A percentile compares a stretch with the other conserved stretches of the same genome.
Conservation (phyloP, 2,113 vertebrate genomes). For the Scalopus aquaticus region DNA sequence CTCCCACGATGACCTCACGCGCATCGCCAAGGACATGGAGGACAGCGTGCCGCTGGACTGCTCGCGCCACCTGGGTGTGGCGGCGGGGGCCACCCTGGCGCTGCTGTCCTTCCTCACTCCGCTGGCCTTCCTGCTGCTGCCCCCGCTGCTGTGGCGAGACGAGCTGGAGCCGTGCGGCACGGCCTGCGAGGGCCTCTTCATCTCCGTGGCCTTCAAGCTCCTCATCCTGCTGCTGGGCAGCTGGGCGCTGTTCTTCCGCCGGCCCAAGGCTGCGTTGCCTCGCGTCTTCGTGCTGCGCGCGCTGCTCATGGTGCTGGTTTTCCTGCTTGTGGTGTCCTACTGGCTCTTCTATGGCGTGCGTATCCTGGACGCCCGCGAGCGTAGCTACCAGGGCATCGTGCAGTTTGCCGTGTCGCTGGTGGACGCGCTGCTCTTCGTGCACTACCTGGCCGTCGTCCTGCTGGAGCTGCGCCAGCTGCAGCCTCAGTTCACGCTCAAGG, state of each 20-base stretch:
- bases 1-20: slow-evolving; percentile 95
- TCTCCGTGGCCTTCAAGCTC: slow-evolving; percentile 96
- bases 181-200: slow-evolving; percentile 94
- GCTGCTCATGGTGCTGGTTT: slow-evolving; percentile 93
- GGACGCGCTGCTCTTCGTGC: slow-evolving; percentile 94
- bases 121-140: slow-evolving; percentile 93
- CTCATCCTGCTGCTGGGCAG: slow-evolving; percentile 94
- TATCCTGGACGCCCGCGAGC: slow-evolving; percentile 89
- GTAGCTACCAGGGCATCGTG: slow-evolving; percentile 92
- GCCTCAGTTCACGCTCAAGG: slow-evolving; percentile 95
- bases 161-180: slow-evolving; percentile 91
- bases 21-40: slow-evolving; percentile 95
- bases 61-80: slow-evolving; percentile 90
- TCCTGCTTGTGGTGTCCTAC: slow-evolving; percentile 93
- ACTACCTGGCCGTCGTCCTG: slow-evolving; percentile 94
- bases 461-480: slow-evolving; percentile 94
- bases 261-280: slow-evolving; percentile 91
- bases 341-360: slow-evolving; percentile 95
- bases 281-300: slow-evolving; percentile 93
- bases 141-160: slow-evolving; percentile 92
- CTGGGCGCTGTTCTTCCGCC: slow-evolving; percentile 95
- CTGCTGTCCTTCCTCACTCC: slow-evolving; percentile 93
- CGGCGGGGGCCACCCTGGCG: slow-evolving; percentile 88
- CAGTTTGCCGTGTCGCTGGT: slow-evolving; percentile 94
- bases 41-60: slow-evolving; percentile 93